These are phyloP conservation scores for Alosa alosa DNA, from an alignment of 2,113 vertebrate genomes.

Conservation along the genomic window DNA sequence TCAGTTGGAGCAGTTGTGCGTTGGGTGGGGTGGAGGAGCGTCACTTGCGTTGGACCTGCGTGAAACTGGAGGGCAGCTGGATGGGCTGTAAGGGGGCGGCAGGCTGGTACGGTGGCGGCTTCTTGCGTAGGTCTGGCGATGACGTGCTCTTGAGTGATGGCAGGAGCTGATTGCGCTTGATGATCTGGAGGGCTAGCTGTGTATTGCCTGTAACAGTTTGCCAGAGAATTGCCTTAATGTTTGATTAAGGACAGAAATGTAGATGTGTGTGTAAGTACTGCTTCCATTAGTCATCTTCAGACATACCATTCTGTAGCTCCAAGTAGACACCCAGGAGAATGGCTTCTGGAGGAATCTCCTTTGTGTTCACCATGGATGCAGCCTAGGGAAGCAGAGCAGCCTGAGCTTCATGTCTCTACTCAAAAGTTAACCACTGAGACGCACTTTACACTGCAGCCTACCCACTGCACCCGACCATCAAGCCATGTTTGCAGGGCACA, in stretches of 20 bases:
- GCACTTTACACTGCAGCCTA: background rate
- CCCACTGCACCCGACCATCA: background rate
- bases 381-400: slow-evolving; percentile 69
- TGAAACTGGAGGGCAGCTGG: slow-evolving; percentile 84
- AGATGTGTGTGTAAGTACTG: too few relatives aligned
- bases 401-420: background rate
- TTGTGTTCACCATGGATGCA: slow-evolving; percentile 89
- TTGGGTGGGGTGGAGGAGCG: background rate
- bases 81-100: slow-evolving; percentile 82
- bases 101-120: slow-evolving; percentile 73
- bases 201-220: slow-evolving; percentile 82
- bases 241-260: background rate
- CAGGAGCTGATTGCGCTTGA: slow-evolving; percentile 96
- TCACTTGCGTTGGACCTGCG: slow-evolving; percentile 92
- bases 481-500: background rate
- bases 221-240: background rate
- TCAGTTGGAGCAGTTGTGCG: background rate
- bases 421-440: background rate
- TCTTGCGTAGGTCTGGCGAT: slow-evolving; percentile 82
- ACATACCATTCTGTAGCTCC: slow-evolving; percentile 91
- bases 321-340: slow-evolving; percentile 94
- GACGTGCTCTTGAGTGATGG: slow-evolving; percentile 80
- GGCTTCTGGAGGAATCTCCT: slow-evolving; percentile 95
- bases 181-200: slow-evolving; percentile 96
- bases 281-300: background rate